phyloP scores from a whole-genome alignment of 2,113 vertebrate species.

The Apaloderma vittatum region DNA sequence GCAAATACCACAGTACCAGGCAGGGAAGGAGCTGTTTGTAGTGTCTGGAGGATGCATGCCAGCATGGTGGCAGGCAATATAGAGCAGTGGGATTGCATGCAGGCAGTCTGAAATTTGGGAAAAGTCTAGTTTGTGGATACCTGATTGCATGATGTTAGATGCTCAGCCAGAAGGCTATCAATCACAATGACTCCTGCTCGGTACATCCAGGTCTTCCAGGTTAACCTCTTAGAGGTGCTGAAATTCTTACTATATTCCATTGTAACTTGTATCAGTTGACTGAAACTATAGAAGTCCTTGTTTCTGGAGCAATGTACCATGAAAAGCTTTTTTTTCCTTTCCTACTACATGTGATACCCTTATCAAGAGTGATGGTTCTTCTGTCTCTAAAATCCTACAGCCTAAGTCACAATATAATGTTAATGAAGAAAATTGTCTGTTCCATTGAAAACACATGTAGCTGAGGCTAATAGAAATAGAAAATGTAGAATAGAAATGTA shows the following conservation, averaged over 20 bases:
- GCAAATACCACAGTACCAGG: background rate
- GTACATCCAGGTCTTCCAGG: background rate
- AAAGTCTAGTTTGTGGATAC: background rate
- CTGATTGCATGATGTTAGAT: background rate
- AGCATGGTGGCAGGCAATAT: background rate
- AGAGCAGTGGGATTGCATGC: background rate
- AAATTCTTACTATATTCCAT: background rate
- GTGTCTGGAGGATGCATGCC: no score
- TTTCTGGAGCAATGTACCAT: background rate
- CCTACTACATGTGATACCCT: background rate
- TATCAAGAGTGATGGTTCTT: background rate
- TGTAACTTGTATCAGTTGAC: background rate
- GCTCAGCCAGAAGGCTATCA: background rate
- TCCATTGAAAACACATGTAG: background rate
- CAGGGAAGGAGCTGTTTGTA: background rate
- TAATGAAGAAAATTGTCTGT: background rate
- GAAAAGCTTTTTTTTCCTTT: background rate
- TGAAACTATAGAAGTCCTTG: background rate
- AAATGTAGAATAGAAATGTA: no score
- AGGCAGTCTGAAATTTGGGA: background rate
- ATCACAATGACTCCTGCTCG: background rate
- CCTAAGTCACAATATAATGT: background rate
- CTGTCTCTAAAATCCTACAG: background rate
- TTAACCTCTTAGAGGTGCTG: background rate
- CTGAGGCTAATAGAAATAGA: no score